Base-by-base conservation (phyloP, 1,140 invertebrate genomes). In the Eubasilissa regina region DNA sequence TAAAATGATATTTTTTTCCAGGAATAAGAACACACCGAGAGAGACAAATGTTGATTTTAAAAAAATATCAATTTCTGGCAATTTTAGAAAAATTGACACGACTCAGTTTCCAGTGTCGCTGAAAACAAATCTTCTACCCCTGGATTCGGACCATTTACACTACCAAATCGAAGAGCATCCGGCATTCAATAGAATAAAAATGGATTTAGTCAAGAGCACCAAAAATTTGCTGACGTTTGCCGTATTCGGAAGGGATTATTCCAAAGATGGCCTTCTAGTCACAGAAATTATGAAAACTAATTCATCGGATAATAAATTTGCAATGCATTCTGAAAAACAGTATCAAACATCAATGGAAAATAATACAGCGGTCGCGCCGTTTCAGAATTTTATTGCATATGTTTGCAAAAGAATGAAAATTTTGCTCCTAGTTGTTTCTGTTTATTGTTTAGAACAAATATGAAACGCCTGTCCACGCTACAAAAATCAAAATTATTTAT, bases 391-490 rank as follows among this genome's bases (percentile, higher is more conserved):
- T 35, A 86, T 87, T 15, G 87, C 88, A 82, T 88, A 87, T 81
- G 19, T 89, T 1, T 87, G 85, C 84, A 86, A 86, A 19, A 85
- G 85, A 77, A 70, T 89, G 51, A 85, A 87, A 82, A 82, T 89
- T 77, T 75, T 87, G 15, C 80, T 88, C 60, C 85, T 89, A 17
- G 74, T 89, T 51, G 85, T 87, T 3, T 86, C 86, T 25, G 86
- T 89, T 64, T 89, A 89, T 78, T 81, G 88, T 78, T 87, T 89
- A 75, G 88, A 89, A 83, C 88, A 88, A 87, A 85, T 89, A 9
- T 75, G 25, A 66, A 35, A 35, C 25, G 1, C 6, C 1, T 35
- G 25, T 35, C 6, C 25, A 35, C 25, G 25, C 25, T 35, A 35
- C 25, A 35, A 35, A n/a, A 35, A 35, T 35, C 25, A 35, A 6